Conservation (phyloP, 2,113 vertebrate genomes). For the Cervus canadensis region DNA sequence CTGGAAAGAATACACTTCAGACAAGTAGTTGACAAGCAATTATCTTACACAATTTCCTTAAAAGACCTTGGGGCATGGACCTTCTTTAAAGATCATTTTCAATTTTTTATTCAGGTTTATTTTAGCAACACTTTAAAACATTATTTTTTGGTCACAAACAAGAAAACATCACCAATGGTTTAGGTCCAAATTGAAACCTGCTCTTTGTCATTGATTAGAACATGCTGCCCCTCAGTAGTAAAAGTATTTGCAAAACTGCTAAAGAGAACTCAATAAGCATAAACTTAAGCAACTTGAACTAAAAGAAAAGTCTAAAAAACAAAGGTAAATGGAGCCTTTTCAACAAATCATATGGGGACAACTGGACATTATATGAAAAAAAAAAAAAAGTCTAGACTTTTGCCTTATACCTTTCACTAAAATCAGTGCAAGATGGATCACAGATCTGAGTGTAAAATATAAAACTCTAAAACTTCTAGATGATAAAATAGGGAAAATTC, state of each 20-base stretch:
- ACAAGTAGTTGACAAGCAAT: slow-evolving; percentile 22
- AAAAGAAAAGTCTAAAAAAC: not conserved
- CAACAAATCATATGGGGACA: not conserved
- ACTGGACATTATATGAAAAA: not conserved
- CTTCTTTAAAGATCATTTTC: not conserved
- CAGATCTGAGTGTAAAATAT: not conserved
- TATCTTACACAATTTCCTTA: not conserved
- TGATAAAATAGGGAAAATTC: not conserved
- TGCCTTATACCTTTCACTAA: not conserved
- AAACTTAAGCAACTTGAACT: not conserved
- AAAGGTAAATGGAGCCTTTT: not conserved
- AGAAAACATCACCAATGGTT: not conserved
- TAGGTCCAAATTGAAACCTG: not conserved
- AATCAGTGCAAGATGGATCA: not conserved
- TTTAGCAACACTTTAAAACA: not conserved
- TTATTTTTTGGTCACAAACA: not conserved
- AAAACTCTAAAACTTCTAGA: not conserved
- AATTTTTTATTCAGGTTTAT: slow-evolving; percentile 11
- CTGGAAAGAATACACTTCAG: not conserved
- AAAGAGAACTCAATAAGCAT: not conserved
- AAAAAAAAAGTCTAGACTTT: not conserved
- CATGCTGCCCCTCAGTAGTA: not conserved
- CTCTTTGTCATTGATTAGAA: not conserved
- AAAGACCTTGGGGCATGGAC: not conserved
- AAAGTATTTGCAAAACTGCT: not conserved